Base-by-base conservation (phyloP, 2,113 vertebrate species). In the Hippoglossus stenolepis region DNA sequence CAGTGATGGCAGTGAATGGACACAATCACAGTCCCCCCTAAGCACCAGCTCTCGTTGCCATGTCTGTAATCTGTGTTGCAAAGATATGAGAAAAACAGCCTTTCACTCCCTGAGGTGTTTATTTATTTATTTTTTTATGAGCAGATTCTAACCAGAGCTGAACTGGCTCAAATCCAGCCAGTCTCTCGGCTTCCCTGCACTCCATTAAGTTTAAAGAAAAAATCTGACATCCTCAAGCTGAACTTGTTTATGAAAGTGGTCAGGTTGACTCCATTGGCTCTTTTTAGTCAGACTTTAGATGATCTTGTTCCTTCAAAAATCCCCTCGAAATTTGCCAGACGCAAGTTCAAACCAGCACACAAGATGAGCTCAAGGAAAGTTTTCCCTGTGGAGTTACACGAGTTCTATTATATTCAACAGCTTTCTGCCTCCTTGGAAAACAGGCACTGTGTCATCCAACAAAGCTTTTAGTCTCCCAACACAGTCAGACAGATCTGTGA, bases 61-160 rank as follows among this genome's bases (percentile, higher is more conserved):
- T 77, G 86, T 84, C 77, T 87, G 79, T 85, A 82, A 90, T 91
- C 87, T 90, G 89, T 79, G 86, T 70, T 56, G 74, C 76, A 80
- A 83, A 86, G 88, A 91, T 84, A 89, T 80, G 84, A 89, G 75
- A 70, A 84, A 81, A 90, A 84, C 85, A 80, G 66, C 62, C 70
- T 72, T 47, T 80, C 51, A 15, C 63, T 85, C 87, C 89, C 86
- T 1, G 56, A 85, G 85, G 88, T 74, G 70, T 26, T 72, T 65
- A 75, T 62, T 65, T 66, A 49, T 60, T 78, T 15, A 18, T 49
- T 18, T 17, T 51, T 58, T 60, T 61, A 79, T 64, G 82, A 78
- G 66, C 60, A 75, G 78, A 88, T 65, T 79, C 78, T 77, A 76
- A 80, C 76, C 69, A 66, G 56, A 76, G 71, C 84, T 87, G 60